Base-by-base conservation (phyloP, 2,113 vertebrate genomes). In the Oceanites oceanicus region DNA sequence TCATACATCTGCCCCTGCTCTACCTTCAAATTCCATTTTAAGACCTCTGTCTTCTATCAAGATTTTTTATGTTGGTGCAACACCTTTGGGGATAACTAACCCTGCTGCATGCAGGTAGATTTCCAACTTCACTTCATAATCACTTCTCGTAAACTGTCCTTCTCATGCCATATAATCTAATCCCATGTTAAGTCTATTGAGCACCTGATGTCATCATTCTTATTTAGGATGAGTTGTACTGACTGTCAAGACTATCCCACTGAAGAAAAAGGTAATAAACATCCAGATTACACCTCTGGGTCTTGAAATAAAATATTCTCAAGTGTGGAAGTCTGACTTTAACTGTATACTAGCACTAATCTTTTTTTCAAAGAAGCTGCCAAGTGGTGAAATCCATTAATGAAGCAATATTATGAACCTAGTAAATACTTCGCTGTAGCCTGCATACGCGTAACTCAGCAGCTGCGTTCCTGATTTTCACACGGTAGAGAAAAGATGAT, bases 301-400 rank as follows among this genome's bases (percentile, higher is more conserved):
- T 45, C 32, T 49, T 74, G 55, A 90, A 92, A 82, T 47, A 53
- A n/a, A 71, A 52, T 72, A n/a, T 36, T 45, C 8, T 27, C 36
- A 44, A 14, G 9, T 16, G 15, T 67, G 22, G 11, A 52, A 93
- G 29, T 62, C 22, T 0, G 0, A 27, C 23, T 73, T 70, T 15
- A 86, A 52, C n/a, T 47, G 26, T 62, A 49, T 45, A 65, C 10
- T 53, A 79, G 17, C 17, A 58, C 9, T 49, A 73, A 72, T 34
- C 0, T 76, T 56, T 50, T 50, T 70, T 77, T 52, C 17, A 14
- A 92, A 92, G 30, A 61, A 65, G 63, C 9, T 91, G 47, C 11
- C 30, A 56, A 86, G n/a, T 71, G 21, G 20, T 45, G 32, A 86
- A 86, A 83, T 58, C 16, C 63, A 17, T 77, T 86, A 40, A 72